A percentile compares a stretch with the other conserved stretches of the same genome.
Evolutionary conservation across 30 jellyfish, hydroid and myxozoan genomes (phyloP).

Genomic region (Cassiopea andromeda): DNA sequence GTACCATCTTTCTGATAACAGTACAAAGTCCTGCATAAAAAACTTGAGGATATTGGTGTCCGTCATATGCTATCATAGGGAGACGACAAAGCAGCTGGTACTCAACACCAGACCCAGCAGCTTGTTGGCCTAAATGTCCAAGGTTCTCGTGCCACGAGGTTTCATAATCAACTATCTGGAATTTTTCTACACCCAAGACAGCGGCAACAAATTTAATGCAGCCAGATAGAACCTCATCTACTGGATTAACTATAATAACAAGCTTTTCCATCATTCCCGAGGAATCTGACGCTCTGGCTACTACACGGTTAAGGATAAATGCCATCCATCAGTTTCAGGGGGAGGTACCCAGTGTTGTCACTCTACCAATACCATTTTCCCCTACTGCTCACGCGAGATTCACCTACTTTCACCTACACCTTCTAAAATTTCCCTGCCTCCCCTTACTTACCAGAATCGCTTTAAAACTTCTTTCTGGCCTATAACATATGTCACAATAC

Average conservation of each 20-base stretch:
- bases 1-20: slow-evolving; percentile 47
- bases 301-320: no score
- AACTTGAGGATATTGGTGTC: slow-evolving; percentile 3
- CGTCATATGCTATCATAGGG: neutral
- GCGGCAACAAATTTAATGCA: neutral
- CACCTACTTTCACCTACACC: no score
- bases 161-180: neutral
- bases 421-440: no score
- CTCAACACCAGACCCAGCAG: neutral
- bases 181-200: neutral
- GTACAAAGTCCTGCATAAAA: slow-evolving; percentile 64
- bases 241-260: neutral
- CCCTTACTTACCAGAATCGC: no score
- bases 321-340: no score
- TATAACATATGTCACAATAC: no score
- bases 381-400: no score
- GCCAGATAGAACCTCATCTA: neutral
- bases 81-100: neutral
- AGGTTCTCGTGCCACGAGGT: neutral
- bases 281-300: neutral
- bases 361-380: no score
- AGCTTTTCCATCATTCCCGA: neutral
- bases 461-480: no score
- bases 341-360: no score
- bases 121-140: neutral